phyloP scores from a whole-genome alignment of 1,140 invertebrate species.

The Magallana angulata region DNA sequence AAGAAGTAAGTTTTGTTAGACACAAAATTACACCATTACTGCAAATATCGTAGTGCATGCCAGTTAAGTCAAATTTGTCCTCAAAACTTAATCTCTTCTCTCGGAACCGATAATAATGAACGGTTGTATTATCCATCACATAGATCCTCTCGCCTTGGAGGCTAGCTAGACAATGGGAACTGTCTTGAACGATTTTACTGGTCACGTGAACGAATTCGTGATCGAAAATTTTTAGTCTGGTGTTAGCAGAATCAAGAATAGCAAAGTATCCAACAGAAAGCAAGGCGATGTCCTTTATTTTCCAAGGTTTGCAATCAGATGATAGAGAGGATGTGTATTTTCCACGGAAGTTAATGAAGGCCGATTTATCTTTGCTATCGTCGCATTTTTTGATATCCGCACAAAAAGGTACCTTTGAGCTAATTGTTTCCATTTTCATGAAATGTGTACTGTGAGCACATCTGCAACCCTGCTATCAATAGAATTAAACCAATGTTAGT shows the following conservation, averaged over 20 bases:
- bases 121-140: neutral
- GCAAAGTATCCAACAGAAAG: neutral
- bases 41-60: neutral
- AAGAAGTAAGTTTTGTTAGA: neutral
- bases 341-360: neutral
- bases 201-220: neutral
- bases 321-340: neutral
- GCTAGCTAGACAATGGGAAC: neutral
- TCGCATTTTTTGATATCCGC: neutral
- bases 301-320: neutral
- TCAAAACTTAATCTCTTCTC: neutral
- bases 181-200: neutral
- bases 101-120: neutral
- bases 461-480: too few relatives aligned
- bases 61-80: conserved; percentile 6
- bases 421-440: too few relatives aligned
- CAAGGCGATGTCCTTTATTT: neutral
- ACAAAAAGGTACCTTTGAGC: too few relatives aligned
- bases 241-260: neutral
- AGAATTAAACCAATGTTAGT: too few relatives aligned
- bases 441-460: too few relatives aligned
- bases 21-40: neutral
- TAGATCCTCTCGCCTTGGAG: neutral
- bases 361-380: neutral
- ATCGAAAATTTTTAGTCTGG: neutral